phyloP scores from a whole-genome alignment of 2,797 vertebrate species.

The Hemitrygon akajei region DNA sequence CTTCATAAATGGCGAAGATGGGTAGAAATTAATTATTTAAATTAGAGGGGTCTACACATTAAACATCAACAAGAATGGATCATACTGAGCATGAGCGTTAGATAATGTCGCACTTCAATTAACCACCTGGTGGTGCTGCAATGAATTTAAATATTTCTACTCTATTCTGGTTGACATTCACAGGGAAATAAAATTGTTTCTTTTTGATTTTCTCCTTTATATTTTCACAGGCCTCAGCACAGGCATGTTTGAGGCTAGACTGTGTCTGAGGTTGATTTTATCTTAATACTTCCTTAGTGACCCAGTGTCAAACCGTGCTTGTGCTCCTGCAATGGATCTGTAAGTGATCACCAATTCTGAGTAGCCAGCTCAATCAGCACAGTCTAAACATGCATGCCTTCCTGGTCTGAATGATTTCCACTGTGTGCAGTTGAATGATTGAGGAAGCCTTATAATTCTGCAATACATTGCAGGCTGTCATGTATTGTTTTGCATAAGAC shows the following conservation, averaged over 20 bases:
- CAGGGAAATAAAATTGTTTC: background rate
- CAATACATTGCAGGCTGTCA: background rate
- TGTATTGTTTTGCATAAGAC: no score
- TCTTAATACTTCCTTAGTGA: background rate
- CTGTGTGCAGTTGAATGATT: background rate
- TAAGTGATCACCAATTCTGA: background rate
- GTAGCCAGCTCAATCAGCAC: background rate
- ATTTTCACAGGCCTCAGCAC: background rate
- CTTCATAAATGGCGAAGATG: background rate
- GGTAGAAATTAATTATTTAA: background rate
- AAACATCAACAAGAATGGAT: background rate
- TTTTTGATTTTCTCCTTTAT: background rate
- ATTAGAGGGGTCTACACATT: background rate
- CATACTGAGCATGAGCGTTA: background rate
- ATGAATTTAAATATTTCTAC: background rate
- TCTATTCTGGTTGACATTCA: background rate
- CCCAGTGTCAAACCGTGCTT: background rate
- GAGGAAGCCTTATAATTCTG: background rate
- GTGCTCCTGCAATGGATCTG: background rate
- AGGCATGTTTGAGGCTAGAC: no score
- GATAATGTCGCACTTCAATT: background rate
- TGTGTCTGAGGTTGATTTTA: background rate
- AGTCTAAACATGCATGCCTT: background rate
- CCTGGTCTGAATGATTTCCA: background rate
- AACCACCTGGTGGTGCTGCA: conserved; percentile 17